A percentile compares a stretch with the other conserved stretches of the same genome.
phyloP scores from a whole-genome alignment of 2,797 vertebrate genomes.

The Tinamus major region DNA sequence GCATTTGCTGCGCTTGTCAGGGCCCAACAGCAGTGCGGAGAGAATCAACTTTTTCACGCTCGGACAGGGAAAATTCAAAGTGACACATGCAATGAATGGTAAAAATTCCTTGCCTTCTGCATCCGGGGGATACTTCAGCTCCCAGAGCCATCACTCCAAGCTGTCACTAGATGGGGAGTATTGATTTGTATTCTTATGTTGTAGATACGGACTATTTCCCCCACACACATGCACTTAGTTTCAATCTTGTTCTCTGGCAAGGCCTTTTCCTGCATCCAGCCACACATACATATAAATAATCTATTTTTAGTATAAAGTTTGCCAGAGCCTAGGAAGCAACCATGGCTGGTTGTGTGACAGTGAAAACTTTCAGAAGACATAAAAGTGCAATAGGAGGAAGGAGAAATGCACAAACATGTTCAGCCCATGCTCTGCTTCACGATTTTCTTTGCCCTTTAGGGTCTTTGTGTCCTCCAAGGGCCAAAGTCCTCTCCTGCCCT shows the following conservation, averaged over 20 bases:
- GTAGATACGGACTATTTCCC: not conserved
- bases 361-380: not conserved
- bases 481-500: not conserved
- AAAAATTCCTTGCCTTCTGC: rapidly evolving
- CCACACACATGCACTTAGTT: rapidly evolving
- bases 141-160: rapidly evolving
- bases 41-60: not conserved
- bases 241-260: not conserved
- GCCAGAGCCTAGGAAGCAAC: not conserved
- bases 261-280: not conserved
- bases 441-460: not conserved
- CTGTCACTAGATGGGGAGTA: not conserved
- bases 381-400: rapidly evolving
- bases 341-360: not conserved
- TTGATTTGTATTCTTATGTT: not conserved
- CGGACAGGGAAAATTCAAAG: not conserved
- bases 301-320: not conserved
- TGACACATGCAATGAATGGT: not conserved
- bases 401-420: not conserved
- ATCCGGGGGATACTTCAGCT: not conserved
- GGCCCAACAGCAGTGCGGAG: rapidly evolving
- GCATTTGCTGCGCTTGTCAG: not conserved
- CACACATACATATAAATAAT: rapidly evolving
- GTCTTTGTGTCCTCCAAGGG: rapidly evolving
- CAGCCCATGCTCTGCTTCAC: rapidly evolving